Percentiles rank a stretch among this genome's conserved stretches.
Conservation (phyloP, 64 coral and sea anemone species). For the Cladopsammia gracilis region DNA sequence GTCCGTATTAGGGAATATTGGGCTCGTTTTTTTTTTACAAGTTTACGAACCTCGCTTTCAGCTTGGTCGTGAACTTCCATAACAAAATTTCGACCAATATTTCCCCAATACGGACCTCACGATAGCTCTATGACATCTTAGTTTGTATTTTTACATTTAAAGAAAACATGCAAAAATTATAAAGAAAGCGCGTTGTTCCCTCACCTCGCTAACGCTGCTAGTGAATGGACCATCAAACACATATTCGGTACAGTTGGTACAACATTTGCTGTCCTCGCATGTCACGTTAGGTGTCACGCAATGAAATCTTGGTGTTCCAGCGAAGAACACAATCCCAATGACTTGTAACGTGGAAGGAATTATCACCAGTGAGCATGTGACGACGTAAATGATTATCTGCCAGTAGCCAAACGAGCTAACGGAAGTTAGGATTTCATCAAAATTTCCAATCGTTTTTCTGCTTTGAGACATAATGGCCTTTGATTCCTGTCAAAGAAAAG, state of each 20-base stretch:
- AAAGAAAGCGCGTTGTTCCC: too few species aligned
- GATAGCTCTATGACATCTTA: too few species aligned
- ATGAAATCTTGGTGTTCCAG: constrained; percentile 71
- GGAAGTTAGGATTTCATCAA: constrained; percentile 69
- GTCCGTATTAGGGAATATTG: too few species aligned
- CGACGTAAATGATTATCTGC: constrained; percentile 68
- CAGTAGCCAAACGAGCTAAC: constrained; percentile 60
- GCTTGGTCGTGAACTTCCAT: too few species aligned
- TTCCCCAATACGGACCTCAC: too few species aligned
- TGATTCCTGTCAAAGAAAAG: background rate
- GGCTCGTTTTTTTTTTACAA: too few species aligned
- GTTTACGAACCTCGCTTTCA: too few species aligned
- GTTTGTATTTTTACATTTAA: background rate
- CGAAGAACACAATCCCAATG: constrained; percentile 41
- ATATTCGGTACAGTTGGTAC: constrained; percentile 62
- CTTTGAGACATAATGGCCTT: background rate
- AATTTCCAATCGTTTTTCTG: constrained; percentile 19
- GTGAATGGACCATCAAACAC: constrained; percentile 81
- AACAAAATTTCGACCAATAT: too few species aligned
- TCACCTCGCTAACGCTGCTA: constrained; percentile 78
- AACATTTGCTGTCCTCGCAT: constrained; percentile 61
- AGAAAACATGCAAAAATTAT: too few species aligned
- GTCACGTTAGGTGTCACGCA: constrained; percentile 39
- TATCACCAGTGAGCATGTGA: constrained; percentile 42
- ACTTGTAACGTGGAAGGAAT: constrained; percentile 39